phyloP scores from a whole-genome alignment of 2,888 invertebrate genomes.

The Digitonthophagus gazella region DNA sequence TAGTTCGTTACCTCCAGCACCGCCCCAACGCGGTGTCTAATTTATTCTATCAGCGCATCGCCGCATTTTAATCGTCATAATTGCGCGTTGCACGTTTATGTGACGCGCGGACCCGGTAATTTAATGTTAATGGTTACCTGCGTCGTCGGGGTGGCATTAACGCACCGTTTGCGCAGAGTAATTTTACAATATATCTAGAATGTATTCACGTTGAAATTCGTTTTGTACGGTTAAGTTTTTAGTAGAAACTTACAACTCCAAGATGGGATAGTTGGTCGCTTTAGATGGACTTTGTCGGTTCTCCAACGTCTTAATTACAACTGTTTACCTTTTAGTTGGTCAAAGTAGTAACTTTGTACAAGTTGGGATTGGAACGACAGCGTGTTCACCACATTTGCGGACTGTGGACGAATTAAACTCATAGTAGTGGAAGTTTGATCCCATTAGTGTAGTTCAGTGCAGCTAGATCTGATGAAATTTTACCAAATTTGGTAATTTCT shows the following conservation, averaged over 20 bases:
- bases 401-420: background rate
- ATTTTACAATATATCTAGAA: background rate
- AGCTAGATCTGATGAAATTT: too few relatives aligned
- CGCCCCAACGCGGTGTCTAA: background rate
- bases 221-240: background rate
- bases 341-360: conserved; percentile 3
- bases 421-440: background rate
- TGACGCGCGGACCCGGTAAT: background rate
- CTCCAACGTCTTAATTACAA: background rate
- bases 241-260: background rate
- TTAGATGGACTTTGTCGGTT: background rate
- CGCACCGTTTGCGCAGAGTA: background rate
- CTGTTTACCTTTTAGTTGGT: conserved; percentile 14
- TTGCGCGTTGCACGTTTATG: background rate
- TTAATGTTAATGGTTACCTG: background rate
- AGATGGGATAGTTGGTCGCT: background rate
- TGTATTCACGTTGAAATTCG: background rate
- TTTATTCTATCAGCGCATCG: conserved; percentile 4
- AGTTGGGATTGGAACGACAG: background rate
- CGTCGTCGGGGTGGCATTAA: background rate
- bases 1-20: conserved; percentile 4
- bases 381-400: background rate
- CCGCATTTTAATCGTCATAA: conserved; percentile 14
- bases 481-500: too few relatives aligned
- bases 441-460: too few relatives aligned